phyloP scores from a whole-genome alignment of 2,113 vertebrate species.

The Callithrix jacchus region DNA sequence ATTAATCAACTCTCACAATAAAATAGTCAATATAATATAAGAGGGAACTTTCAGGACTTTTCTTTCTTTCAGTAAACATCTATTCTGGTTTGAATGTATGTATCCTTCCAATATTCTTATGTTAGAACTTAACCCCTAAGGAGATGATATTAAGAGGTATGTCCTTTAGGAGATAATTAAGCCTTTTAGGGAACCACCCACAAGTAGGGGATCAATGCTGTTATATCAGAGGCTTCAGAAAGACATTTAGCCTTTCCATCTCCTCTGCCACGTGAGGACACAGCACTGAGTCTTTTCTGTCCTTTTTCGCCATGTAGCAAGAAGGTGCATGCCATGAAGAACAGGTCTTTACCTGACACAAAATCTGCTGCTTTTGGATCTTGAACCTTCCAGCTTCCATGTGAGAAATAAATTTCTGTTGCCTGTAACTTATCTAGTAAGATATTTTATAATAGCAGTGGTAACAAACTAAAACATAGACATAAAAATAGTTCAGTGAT shows the following conservation, averaged over 20 bases:
- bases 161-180: not conserved
- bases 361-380: not conserved
- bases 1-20: not conserved
- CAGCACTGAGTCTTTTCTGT: not conserved
- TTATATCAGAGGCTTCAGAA: not conserved
- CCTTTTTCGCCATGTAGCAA: fast-evolving
- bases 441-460: not conserved
- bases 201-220: too few species aligned
- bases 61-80: not conserved
- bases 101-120: too few species aligned
- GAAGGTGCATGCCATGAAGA: not conserved
- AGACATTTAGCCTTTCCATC: not conserved
- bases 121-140: not conserved
- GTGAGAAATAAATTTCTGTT: not conserved
- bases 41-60: not conserved
- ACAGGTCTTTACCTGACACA: not conserved
- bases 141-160: not conserved
- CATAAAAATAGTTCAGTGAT: not conserved
- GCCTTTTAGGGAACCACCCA: not conserved
- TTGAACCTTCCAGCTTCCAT: not conserved
- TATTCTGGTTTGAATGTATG: not conserved
- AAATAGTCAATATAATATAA: not conserved
- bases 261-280: not conserved
- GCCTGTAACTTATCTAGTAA: not conserved
- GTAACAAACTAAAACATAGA: not conserved